Evolutionary conservation across 2,113 vertebrate species (phyloP), one percentile per base, ranked within the genome.

Genomic region (Phylloscopus trochiloides): DNA sequence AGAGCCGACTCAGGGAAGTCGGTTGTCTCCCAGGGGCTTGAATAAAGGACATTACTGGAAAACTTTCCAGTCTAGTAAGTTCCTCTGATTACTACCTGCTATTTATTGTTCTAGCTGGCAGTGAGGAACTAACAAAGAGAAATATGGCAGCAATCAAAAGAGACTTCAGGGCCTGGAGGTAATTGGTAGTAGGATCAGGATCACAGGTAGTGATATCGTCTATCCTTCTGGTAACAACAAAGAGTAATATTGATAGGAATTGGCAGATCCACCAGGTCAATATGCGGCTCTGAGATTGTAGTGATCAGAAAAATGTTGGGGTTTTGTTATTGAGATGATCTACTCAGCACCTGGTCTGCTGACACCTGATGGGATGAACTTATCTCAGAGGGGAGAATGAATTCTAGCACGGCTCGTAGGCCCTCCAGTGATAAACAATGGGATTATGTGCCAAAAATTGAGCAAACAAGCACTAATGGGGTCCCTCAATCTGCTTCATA

Each of bases 31-130:
- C 31, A 31, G 20, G 20, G 51, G 4, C 24, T 42, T 0, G 0
- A 16, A 20, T 66, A 42, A 57, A 74, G 31, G 19, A 40, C 24
- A 34, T 29, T 24, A 13, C 19, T 34, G 34, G 59, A 57, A 75
- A 85, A 50, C 16, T 50, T 19, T 34, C 42, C 19, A 42, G 51
- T 16, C 10, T 34, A 57, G 7, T 34, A 42, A 20, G 10, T 24
- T 9, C 6, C 42, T 48, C 34, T 74, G 50, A 48, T 29, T 40
- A 40, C 12, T 40, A 34, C 5, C 16, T 0, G 0, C 19, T n/a
- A 24, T 24, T 74, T 48, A 48, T 57, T n/a, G 12, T 29, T 57
- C 50, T 65, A 57, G 15, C 5, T 48, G 34, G 24, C 24, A 48
- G 16, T 9, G 6, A 42, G 31, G 13, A 57, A 24, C 13, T 17